Conservation (phyloP, 2,113 vertebrate genomes). For the Oplegnathus fasciatus region DNA sequence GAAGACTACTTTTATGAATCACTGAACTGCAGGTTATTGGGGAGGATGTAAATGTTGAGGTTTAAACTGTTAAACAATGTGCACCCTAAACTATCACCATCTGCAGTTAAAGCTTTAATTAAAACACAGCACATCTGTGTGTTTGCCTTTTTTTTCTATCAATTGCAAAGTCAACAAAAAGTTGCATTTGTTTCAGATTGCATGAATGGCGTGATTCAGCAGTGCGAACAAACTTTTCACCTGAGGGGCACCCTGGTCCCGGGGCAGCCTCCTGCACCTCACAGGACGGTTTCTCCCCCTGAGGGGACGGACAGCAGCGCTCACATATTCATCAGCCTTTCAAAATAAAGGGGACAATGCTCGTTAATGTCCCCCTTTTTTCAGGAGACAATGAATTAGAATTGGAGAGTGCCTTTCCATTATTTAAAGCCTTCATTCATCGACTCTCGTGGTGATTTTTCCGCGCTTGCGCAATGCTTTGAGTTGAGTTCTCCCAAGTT, state of each 20-base stretch:
- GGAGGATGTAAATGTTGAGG: slow-evolving; percentile 23
- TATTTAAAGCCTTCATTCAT: slow-evolving; percentile 68
- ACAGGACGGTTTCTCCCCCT: slow-evolving; percentile 68
- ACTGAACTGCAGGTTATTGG: slow-evolving; percentile 36
- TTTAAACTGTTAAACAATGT: slow-evolving; percentile 17
- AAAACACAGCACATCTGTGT: not conserved
- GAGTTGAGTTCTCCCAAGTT: not conserved
- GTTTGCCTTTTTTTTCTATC: slow-evolving; percentile 12
- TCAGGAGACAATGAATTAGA: slow-evolving; percentile 79
- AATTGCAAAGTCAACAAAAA: slow-evolving; percentile 43
- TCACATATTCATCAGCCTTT: slow-evolving; percentile 85
- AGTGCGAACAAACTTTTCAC: slow-evolving; percentile 73
- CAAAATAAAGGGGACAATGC: slow-evolving; percentile 85
- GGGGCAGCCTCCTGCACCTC: slow-evolving; percentile 77
- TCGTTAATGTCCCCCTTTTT: slow-evolving; percentile 80
- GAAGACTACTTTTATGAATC: slow-evolving; percentile 36
- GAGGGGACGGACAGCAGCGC: slow-evolving; percentile 84
- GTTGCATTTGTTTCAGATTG: slow-evolving; percentile 35
- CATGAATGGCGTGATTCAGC: slow-evolving; percentile 36
- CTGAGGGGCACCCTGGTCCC: slow-evolving; percentile 85
- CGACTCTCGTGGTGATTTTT: not conserved
- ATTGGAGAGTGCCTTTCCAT: slow-evolving; percentile 58
- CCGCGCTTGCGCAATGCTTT: slow-evolving; percentile 58
- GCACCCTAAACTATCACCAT: slow-evolving; percentile 8
- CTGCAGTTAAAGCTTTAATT: slow-evolving; percentile 33